Evolutionary conservation across 2,888 invertebrate species (phyloP).

Genomic region (Aelia acuminata): DNA sequence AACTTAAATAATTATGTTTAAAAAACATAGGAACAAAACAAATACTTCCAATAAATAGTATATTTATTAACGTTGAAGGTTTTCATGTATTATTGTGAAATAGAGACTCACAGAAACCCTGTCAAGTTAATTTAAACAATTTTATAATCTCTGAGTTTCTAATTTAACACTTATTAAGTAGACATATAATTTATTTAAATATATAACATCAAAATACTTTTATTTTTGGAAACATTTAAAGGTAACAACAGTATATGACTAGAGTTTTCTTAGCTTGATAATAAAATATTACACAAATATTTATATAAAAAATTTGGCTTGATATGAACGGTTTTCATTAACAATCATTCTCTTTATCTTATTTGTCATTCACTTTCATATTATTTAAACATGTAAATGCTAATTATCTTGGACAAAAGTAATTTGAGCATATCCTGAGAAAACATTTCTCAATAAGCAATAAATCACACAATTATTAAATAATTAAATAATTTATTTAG

Average conservation of each 20-base stretch:
- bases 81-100: neutral
- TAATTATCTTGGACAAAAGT: neutral
- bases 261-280: conserved; percentile 1
- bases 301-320: conserved; percentile 9
- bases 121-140: neutral
- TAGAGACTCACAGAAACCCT: neutral
- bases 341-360: neutral
- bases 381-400: neutral
- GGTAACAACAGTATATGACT: conserved; percentile 11
- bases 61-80: conserved; percentile 13
- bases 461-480: neutral
- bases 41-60: conserved; percentile 38
- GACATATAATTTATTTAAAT: conserved; percentile 13
- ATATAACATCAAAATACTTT: conserved; percentile 34
- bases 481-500: conserved; percentile 1
- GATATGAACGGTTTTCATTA: conserved; percentile 34
- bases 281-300: neutral
- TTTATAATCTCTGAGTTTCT: neutral
- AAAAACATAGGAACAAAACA: neutral
- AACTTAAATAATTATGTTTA: neutral
- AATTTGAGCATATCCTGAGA: conserved; percentile 44
- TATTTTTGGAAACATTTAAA: neutral
- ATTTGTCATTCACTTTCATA: conserved; percentile 29
- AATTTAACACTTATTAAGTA: neutral
- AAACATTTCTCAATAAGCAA: conserved; percentile 7